Conservation (phyloP, 2,113 vertebrate species). For the Macrotis lagotis region DNA sequence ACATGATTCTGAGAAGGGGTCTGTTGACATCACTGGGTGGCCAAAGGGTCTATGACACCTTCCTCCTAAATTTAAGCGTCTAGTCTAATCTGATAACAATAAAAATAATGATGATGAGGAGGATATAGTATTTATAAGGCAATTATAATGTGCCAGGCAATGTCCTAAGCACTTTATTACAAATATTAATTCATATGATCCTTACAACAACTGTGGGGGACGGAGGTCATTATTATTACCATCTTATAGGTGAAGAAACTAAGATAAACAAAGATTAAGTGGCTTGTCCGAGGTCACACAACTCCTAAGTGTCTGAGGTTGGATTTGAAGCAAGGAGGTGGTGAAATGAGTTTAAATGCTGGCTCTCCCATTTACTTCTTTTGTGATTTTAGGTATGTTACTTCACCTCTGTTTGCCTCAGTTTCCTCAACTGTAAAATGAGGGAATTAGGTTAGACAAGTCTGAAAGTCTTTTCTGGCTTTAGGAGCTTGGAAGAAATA, state of each 20-base stretch:
- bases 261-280: not conserved
- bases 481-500: too few relatives aligned
- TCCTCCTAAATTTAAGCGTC: not conserved
- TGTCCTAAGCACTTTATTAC: not conserved
- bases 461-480: too few relatives aligned
- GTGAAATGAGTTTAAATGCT: not conserved
- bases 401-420: too few relatives aligned
- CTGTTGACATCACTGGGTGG: not conserved
- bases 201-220: not conserved
- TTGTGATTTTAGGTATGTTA: too few relatives aligned
- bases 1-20: not conserved
- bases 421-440: too few relatives aligned
- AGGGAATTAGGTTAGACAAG: too few relatives aligned
- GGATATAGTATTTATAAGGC: not conserved
- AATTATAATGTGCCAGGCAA: not conserved
- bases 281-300: not conserved
- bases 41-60: not conserved
- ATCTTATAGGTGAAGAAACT: not conserved
- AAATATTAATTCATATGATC: not conserved
- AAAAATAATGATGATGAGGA: not conserved
- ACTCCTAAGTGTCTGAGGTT: not conserved
- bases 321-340: not conserved
- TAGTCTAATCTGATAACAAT: not conserved
- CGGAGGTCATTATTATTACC: not conserved
- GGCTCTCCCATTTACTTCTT: too few relatives aligned